These are phyloP conservation scores for Macrophya alboannulata DNA, from an alignment of 2,888 invertebrate genomes.

Conservation along the genomic window DNA sequence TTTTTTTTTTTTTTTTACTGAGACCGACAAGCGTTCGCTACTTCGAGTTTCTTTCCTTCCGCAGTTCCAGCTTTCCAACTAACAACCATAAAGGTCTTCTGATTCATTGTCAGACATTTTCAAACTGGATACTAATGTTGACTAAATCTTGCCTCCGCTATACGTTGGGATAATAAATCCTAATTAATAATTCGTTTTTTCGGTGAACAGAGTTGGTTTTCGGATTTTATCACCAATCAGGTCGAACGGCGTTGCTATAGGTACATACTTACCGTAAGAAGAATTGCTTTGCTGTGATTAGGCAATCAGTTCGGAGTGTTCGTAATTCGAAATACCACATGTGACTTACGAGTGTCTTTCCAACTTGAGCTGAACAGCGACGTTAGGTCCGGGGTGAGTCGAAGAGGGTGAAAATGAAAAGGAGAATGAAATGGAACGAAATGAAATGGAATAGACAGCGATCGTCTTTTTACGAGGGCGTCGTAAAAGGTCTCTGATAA, in stretches of 20 bases:
- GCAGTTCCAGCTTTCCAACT: background rate
- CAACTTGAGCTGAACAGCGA: background rate
- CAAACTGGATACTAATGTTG: background rate
- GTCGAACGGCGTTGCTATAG: background rate
- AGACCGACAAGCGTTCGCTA: background rate
- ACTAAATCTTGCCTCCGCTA: background rate
- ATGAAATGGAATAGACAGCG: slow-evolving; percentile 54
- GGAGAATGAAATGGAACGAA: slow-evolving; percentile 52
- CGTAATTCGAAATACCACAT: background rate
- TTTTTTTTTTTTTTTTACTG: background rate
- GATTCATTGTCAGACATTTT: background rate
- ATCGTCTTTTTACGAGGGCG: slow-evolving; percentile 51
- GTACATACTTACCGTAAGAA: background rate
- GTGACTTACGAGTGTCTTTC: slow-evolving; percentile 14
- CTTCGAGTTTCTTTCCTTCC: background rate
- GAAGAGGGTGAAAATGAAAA: slow-evolving; percentile 53
- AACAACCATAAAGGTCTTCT: background rate
- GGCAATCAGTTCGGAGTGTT: slow-evolving; percentile 22
- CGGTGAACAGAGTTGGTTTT: background rate
- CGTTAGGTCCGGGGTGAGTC: background rate
- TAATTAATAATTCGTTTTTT: background rate
- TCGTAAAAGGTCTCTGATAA: slow-evolving; percentile 55
- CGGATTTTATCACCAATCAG: slow-evolving; percentile 20
- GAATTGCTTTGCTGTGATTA: background rate
- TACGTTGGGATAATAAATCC: background rate